Evolutionary conservation across 2,797 vertebrate genomes (phyloP), one percentile per base, ranked within the genome.

Genomic region (Pampus argenteus): DNA sequence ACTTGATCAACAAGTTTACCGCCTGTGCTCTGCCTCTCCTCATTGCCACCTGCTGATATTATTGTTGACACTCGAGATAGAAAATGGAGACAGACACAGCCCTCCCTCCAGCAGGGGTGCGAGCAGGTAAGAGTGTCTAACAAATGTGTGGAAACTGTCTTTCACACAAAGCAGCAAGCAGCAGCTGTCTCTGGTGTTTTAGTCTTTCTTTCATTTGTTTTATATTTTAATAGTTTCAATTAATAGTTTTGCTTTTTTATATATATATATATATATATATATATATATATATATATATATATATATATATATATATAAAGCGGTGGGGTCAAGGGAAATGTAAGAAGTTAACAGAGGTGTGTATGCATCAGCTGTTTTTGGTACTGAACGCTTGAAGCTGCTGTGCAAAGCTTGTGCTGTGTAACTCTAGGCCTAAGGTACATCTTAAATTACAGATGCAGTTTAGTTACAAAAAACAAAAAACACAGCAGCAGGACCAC

Each of bases 1-100:
- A 49, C 20, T 65, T 63, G 72, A 74, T 88, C 87, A 90, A 89
- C 87, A 88, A 85, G 74, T 76, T 45, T 25, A 47, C 54, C 75
- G 88, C 85, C 91, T 87, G 87, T 77, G 66, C 55, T 78, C 51
- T 34, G 51, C 29, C 71, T 72, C 57, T 44, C 64, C 63, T 66
- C 64, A 55, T 50, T 50, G 29, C 73, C 72, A 76, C 74, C 69
- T 79, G 70, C 83, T 78, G 84, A 71, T 65, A 34, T 51, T 45
- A 50, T 17, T 54, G 55, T 51, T 49, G 65, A 83, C 48, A 58
- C 60, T 55, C n/a, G 72, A 85, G 66, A 61, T 66, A 68, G 64
- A 73, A 81, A 82, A 83, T 54, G 59, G 71, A 78, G 62, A 70
- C 28, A 22, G 54, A 44, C 22, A 25, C 40, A 72, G 51, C n/a